phyloP scores from a whole-genome alignment of 2,888 invertebrate genomes.

The Brachycybe producta region DNA sequence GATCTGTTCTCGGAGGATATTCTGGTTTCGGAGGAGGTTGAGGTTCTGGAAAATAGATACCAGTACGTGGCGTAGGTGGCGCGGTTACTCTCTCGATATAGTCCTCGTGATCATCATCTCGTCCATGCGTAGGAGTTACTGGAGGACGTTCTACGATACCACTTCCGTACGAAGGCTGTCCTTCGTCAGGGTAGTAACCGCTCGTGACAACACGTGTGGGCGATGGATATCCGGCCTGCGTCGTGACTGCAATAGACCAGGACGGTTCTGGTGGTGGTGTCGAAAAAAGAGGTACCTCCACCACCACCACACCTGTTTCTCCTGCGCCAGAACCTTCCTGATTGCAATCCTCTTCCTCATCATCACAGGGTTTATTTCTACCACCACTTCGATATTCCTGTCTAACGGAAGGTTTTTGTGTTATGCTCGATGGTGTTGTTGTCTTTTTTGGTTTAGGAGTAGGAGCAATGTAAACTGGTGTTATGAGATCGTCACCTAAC shows the following conservation, averaged over 20 bases:
- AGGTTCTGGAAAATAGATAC: background rate
- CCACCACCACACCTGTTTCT: conserved; percentile 37
- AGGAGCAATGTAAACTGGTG: conserved; percentile 78
- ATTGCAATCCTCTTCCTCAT: conserved; percentile 55
- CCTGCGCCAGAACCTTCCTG: conserved; percentile 54
- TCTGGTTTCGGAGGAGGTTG: background rate
- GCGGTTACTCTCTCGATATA: background rate
- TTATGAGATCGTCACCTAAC: conserved; percentile 67
- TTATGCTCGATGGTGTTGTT: conserved; percentile 31
- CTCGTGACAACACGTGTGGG: background rate
- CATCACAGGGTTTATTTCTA: conserved; percentile 49
- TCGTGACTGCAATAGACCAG: too few species aligned
- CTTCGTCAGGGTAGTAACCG: background rate
- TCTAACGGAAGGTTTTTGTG: background rate
- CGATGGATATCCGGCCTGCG: background rate
- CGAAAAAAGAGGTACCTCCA: background rate
- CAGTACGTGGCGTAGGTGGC: conserved; percentile 1
- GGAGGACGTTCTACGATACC: background rate
- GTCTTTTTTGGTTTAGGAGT: conserved; percentile 38
- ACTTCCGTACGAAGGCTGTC: background rate
- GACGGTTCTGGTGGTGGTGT: conserved; percentile 11
- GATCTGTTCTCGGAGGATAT: background rate
- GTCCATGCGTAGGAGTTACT: background rate
- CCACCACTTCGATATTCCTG: background rate
- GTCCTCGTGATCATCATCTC: background rate